Base-by-base conservation (phyloP, 2,888 invertebrate species). In the Lasioglossum oenotherae region DNA sequence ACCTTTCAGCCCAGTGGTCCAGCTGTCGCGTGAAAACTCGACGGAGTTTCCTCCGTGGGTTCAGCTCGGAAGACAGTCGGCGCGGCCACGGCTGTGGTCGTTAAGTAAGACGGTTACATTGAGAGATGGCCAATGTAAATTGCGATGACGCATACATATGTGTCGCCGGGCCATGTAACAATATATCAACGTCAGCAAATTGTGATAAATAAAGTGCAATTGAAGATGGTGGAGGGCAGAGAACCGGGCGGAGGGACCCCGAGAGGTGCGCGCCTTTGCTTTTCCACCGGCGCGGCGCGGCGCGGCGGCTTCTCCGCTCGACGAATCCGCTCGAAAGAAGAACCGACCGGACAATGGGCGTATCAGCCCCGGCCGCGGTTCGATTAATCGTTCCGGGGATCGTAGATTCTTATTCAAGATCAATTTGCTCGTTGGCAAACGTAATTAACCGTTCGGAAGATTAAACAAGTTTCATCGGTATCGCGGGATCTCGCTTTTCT, bases 141-240 rank as follows among this genome's bases (percentile, higher is more conserved):
- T 93, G 94, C 93, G 92, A 93, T 93, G 94, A 93, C 93, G 92
- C 92, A 91, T 91, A 91, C 92, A 89, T 90, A 91, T 92, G 88
- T 92, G 92, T 92, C 92, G 93, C 91, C 91, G 85, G 90, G 89
- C 81, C 91, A 82, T 93, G 93, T 92, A 93, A 90, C 92, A 92
- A 94, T 94, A 93, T 92, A 94, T 94, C 94, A 94, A 94, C 91
- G 94, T 94, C 94, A 92, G 92, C 91, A 94, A 94, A 94, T 94
- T 93, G 94, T 94, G 94, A 94, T 94, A 94, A 94, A 94, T 94
- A 94, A 94, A 94, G 94, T 93, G 93, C 93, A 94, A 94, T 94
- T 93, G 93, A 93, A 91, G 93, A 88, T 82, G 91, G 78, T 75
- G 81, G 81, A 82, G 86, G 80, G 85, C 73, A 82, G 79, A 23